These are phyloP conservation scores for Diadema setosum DNA, from an alignment of 35 echinoderm and acorn worm genomes.

Conservation along the genomic window DNA sequence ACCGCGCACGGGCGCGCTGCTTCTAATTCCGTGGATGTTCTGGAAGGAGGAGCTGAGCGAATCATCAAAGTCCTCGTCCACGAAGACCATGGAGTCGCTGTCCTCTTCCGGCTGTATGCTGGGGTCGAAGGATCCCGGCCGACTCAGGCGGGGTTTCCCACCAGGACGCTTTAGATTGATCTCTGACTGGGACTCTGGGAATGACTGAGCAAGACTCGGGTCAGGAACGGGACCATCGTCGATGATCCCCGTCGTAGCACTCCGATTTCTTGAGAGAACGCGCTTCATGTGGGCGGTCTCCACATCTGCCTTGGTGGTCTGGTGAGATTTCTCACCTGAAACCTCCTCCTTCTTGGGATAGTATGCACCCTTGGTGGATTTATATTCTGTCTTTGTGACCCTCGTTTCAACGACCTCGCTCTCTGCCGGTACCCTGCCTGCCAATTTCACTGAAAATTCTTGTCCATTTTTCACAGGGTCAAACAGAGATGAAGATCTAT, in stretches of 20 bases:
- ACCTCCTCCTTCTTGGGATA: neutral
- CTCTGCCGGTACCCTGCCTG: neutral
- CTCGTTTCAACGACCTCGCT: neutral
- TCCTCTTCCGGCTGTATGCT: conserved; percentile 66
- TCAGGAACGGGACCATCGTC: neutral
- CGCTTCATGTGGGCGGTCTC: neutral
- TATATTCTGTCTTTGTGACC: conserved; percentile 6
- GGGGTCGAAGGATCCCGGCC: conserved; percentile 45
- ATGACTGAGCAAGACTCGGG: neutral
- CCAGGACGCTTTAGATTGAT: neutral
- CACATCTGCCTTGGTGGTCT: neutral
- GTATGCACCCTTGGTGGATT: neutral
- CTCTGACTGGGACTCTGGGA: conserved; percentile 4
- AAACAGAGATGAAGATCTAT: conserved; percentile 32
- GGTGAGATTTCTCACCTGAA: neutral
- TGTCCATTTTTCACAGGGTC: conserved; percentile 3
- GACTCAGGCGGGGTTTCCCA: neutral
- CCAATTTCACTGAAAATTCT: neutral
- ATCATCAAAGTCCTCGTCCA: conserved; percentile 69
- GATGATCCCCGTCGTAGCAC: neutral
- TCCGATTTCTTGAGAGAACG: conserved; percentile 13
- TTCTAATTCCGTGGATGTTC: conserved; percentile 68
- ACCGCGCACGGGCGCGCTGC: conserved; percentile 57
- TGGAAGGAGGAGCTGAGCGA: conserved; percentile 55
- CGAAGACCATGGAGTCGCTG: conserved; percentile 61